These are phyloP conservation scores for Acromyrmex heyeri DNA, from an alignment of 1,140 invertebrate species.

Conservation along the genomic window DNA sequence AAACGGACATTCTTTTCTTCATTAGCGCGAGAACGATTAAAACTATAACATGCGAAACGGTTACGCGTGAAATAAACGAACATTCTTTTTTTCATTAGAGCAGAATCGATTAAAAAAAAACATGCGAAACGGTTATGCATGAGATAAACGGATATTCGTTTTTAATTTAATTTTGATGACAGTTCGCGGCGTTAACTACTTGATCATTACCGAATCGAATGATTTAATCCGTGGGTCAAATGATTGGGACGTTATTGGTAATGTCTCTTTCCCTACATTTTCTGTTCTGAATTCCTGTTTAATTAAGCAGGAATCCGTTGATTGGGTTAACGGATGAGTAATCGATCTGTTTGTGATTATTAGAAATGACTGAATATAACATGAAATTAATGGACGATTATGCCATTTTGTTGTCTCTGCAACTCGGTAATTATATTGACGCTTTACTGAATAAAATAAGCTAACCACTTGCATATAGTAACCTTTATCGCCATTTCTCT, in stretches of 20 bases:
- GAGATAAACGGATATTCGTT: neutral
- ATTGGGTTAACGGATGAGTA: slow-evolving; percentile 28
- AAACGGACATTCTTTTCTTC: neutral
- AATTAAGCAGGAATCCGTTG: slow-evolving; percentile 34
- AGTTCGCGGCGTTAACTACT: neutral
- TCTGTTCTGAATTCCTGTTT: slow-evolving; percentile 22
- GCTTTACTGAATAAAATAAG: neutral
- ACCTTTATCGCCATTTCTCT: neutral
- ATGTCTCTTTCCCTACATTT: slow-evolving; percentile 23
- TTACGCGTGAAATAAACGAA: neutral
- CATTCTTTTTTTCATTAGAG: neutral
- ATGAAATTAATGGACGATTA: slow-evolving; percentile 5
- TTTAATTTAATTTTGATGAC: slow-evolving; percentile 9
- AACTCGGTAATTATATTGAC: neutral
- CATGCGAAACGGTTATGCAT: neutral
- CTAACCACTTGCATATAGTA: neutral
- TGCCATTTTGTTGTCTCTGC: neutral
- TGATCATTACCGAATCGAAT: slow-evolving; percentile 9
- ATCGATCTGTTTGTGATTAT: slow-evolving; percentile 35
- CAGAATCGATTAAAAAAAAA: neutral
- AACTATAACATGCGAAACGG: neutral
- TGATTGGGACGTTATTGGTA: neutral
- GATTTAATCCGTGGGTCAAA: slow-evolving; percentile 4
- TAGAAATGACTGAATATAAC: slow-evolving; percentile 28
- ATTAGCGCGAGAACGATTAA: neutral